Percentiles rank a stretch among this genome's conserved stretches.
These are phyloP conservation scores for Syngnathus acus DNA, from an alignment of 2,797 vertebrate species.

Conservation along the genomic window DNA sequence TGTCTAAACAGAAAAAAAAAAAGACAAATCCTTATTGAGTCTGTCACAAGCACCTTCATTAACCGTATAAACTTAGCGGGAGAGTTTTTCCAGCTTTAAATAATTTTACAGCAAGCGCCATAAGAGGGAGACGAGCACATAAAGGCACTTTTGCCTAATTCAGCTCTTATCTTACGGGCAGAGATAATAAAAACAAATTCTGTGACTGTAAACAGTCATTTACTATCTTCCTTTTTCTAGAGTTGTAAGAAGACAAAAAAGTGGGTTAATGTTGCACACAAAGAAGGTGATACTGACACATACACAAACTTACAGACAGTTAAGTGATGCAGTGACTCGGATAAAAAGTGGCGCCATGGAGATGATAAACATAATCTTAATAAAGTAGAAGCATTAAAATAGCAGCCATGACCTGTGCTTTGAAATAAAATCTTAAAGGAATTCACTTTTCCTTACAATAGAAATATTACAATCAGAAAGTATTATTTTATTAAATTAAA, in stretches of 20 bases:
- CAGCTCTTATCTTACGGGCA: slow-evolving; percentile 37
- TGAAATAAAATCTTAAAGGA: not conserved
- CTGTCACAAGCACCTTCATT: slow-evolving; percentile 45
- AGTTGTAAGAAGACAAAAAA: not conserved
- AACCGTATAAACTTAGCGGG: slow-evolving; percentile 33
- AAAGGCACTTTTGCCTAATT: slow-evolving; percentile 33
- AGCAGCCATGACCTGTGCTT: not conserved
- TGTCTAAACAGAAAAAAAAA: slow-evolving; percentile 40
- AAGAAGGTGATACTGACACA: not conserved
- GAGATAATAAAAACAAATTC: slow-evolving; percentile 31
- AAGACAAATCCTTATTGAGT: slow-evolving; percentile 48
- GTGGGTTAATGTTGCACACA: not conserved
- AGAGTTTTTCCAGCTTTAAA: slow-evolving; percentile 35
- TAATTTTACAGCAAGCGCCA: slow-evolving; percentile 32
- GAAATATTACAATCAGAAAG: not conserved
- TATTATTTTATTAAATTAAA: not conserved
- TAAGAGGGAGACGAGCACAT: slow-evolving; percentile 29
- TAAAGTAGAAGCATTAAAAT: not conserved
- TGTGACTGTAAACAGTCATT: slow-evolving; percentile 15
- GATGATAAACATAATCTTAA: not conserved
- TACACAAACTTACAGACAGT: not conserved
- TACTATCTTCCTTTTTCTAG: slow-evolving; percentile 11
- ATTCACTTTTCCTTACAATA: not conserved
- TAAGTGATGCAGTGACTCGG: not conserved
- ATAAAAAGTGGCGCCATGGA: not conserved